Percentiles rank a stretch among this genome's conserved stretches.
Evolutionary conservation across 2,797 vertebrate species (phyloP).

Genomic region (Epinephelus awoara): DNA sequence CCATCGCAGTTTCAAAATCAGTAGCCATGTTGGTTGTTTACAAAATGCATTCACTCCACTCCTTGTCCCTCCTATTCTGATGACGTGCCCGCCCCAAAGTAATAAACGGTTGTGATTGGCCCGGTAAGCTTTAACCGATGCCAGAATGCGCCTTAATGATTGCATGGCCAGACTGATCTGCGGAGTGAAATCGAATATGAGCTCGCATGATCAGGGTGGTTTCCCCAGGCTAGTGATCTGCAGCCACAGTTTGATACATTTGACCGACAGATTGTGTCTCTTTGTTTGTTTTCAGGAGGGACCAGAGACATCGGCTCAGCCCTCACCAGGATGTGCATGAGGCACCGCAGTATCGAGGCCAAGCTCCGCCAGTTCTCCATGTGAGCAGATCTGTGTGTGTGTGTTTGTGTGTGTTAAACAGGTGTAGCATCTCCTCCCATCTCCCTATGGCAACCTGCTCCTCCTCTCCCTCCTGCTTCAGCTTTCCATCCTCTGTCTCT

Average conservation of each 20-base stretch:
- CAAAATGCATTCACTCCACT: too few relatives aligned
- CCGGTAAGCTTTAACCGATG: too few relatives aligned
- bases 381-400: conserved; percentile 71
- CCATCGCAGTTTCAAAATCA: too few relatives aligned
- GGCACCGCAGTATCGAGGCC: conserved; percentile 85
- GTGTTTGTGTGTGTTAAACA: conserved; percentile 35
- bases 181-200: too few relatives aligned
- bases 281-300: conserved; percentile 73
- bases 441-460: conserved; percentile 35
- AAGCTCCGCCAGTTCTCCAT: conserved; percentile 83
- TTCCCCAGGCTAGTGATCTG: too few relatives aligned
- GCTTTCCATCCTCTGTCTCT: neutral
- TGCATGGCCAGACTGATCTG: too few relatives aligned
- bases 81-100: too few relatives aligned
- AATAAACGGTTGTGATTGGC: too few relatives aligned
- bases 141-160: too few relatives aligned
- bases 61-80: too few relatives aligned
- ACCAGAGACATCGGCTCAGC: conserved; percentile 85
- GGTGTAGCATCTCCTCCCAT: conserved; percentile 47
- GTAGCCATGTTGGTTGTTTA: too few relatives aligned
- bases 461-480: conserved; percentile 26
- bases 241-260: neutral
- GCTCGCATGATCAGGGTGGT: too few relatives aligned
- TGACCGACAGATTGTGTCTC: conserved; percentile 20
- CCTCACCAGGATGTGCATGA: conserved; percentile 87